Evolutionary conservation across 1,140 invertebrate species (phyloP).

Genomic region (Drosophila quadrilineata): DNA sequence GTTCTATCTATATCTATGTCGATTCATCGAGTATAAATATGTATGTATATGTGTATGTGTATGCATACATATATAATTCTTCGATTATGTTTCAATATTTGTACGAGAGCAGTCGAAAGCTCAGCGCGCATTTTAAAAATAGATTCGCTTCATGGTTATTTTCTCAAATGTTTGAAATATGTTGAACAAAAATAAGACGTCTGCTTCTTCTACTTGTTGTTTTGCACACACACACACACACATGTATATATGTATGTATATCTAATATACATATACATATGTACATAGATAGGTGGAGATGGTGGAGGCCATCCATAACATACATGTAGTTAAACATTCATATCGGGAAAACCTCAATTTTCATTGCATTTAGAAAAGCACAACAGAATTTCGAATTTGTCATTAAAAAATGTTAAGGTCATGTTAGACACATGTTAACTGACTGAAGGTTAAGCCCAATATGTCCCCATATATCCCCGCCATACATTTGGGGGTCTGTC

Average conservation of each 20-base stretch:
- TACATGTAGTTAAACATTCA: too few species aligned
- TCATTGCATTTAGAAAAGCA: neutral
- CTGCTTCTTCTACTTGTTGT: constrained; percentile 28
- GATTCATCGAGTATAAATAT: constrained; percentile 4
- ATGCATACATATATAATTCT: constrained; percentile 46
- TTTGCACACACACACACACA: too few species aligned
- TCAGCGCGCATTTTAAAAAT: constrained; percentile 68
- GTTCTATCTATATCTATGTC: constrained; percentile 10
- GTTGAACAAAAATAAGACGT: constrained; percentile 73
- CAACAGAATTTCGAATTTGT: too few species aligned
- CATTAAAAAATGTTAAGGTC: constrained; percentile 16
- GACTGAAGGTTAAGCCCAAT: too few species aligned
- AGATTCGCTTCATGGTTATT: constrained; percentile 76
- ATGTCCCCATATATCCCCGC: too few species aligned
- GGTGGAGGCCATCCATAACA: too few species aligned
- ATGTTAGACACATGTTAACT: too few species aligned
- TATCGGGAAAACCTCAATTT: constrained; percentile 28
- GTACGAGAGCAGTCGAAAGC: constrained; percentile 56
- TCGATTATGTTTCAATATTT: constrained; percentile 80
- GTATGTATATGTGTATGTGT: neutral
- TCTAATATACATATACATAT: too few species aligned
- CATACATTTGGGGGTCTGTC: too few species aligned
- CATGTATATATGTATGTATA: too few species aligned
- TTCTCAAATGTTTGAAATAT: constrained; percentile 71
- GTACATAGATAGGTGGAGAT: too few species aligned